Base-by-base conservation (phyloP, 2,888 invertebrate species). In the Lithodes maja region DNA sequence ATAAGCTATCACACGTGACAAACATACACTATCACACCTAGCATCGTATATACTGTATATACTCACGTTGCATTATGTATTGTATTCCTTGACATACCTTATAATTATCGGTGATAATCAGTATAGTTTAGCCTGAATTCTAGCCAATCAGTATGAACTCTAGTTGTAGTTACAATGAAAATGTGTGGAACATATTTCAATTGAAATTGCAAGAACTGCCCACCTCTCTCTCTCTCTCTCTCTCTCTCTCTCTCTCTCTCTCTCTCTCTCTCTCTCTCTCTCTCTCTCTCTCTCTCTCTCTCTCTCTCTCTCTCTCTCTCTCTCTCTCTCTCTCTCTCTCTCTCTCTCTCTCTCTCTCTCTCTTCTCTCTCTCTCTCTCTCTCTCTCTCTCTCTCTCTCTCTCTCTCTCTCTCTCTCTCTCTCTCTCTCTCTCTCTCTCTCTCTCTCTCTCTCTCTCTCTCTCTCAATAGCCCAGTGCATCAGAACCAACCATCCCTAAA, bases 351-450 rank as follows among this genome's bases (percentile, higher is more conserved):
- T 7, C 12, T 61, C 12, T 12, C 12, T 3, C 12, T 12, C 12
- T 12, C 12, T 3, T 61, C 61, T 61, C 61, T 61, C 5, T 61
- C 5, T 61, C 5, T 61, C 5, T 61, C 5, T 61, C 61, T 61
- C 61, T 61, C 5, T 61, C 61, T 61, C 61, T 61, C 61, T 61
- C 61, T 61, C 61, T 61, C 61, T 61, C 61, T 61, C 61, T 61
- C 61, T 61, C 61, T 61, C 61, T 61, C 61, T 61, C 61, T 61
- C 61, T 61, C 61, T 61, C 61, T 61, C 61, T 61, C 61, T 61
- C 61, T 61, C 61, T 61, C 61, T 61, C 61, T 61, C 61, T 61
- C 61, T 61, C 61, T 61, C 61, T 61, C 3, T 12, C 61, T 61
- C 61, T 61, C 61, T 61, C 61, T 61, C 61, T 61, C 61, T 61